These are phyloP conservation scores for Scomber colias DNA, from an alignment of 2,113 vertebrate species.

Conservation along the genomic window DNA sequence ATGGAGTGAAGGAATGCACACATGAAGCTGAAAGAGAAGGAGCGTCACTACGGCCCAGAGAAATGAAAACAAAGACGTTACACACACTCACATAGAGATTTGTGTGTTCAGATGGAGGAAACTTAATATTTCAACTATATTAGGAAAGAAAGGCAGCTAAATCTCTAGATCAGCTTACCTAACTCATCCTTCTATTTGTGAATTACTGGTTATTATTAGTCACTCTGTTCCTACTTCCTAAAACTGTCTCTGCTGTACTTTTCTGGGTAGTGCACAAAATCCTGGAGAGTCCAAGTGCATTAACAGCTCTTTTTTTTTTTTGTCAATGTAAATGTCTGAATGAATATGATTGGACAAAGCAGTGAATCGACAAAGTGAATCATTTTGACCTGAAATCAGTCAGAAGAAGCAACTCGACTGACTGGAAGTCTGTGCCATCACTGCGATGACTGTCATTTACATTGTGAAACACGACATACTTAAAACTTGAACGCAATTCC, in stretches of 20 bases:
- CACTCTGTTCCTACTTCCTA: too few species aligned
- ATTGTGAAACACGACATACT: not conserved
- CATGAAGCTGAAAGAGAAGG: not conserved
- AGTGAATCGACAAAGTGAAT: not conserved
- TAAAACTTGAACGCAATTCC: not conserved
- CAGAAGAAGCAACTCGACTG: slow-evolving; percentile 20
- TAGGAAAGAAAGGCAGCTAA: too few species aligned
- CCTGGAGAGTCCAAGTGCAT: not conserved
- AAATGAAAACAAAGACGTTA: slow-evolving; percentile 9
- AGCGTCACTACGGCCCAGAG: not conserved
- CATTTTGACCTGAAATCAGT: slow-evolving; percentile 35
- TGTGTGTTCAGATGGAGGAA: not conserved
- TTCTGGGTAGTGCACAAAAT: too few species aligned
- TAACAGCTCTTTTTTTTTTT: not conserved
- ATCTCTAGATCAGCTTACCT: not conserved
- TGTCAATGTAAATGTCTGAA: not conserved
- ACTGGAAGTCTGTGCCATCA: slow-evolving; percentile 1
- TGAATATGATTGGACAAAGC: slow-evolving; percentile 14
- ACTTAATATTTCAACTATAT: not conserved
- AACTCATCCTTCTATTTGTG: not conserved
- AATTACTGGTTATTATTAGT: too few species aligned
- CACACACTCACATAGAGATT: not conserved
- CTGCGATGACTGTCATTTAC: not conserved
- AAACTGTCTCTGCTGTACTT: too few species aligned
- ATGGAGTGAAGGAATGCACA: slow-evolving; percentile 51